Evolutionary conservation across 2,797 vertebrate genomes (phyloP).

Genomic region (Alca torda): DNA sequence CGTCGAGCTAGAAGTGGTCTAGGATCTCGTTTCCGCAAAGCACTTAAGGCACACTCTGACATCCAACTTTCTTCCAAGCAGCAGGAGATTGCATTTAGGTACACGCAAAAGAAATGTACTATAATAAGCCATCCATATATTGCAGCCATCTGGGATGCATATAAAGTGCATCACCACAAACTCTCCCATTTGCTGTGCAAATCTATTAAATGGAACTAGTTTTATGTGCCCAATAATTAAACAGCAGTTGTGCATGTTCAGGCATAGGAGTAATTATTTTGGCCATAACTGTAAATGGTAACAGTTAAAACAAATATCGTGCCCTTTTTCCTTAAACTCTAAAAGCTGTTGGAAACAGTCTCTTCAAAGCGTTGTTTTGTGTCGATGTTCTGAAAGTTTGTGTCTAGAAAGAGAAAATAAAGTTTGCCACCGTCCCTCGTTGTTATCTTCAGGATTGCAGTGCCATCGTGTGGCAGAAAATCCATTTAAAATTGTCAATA

Average conservation of each 20-base stretch:
- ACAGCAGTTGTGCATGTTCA: not conserved
- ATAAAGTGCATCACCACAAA: not conserved
- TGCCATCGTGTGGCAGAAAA: conserved; percentile 62
- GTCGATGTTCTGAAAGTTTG: not conserved
- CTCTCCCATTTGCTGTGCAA: not conserved
- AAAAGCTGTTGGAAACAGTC: not conserved
- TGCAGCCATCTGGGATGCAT: not conserved
- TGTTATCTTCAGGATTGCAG: conserved; percentile 23
- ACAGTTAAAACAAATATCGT: not conserved
- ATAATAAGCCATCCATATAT: not conserved
- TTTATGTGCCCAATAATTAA: not conserved
- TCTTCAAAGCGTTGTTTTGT: not conserved
- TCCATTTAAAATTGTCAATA: not conserved
- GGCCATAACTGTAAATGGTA: not conserved
- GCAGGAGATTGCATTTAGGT: not conserved
- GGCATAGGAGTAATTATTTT: not conserved
- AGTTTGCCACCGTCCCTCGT: accelerated
- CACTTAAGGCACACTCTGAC: not conserved
- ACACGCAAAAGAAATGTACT: not conserved
- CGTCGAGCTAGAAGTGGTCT: not conserved
- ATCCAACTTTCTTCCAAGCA: not conserved
- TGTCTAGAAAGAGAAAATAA: not conserved
- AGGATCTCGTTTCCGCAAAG: not conserved
- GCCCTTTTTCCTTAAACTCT: not conserved
- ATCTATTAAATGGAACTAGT: not conserved